Conservation (phyloP, 2,797 vertebrate genomes). For the Spinibarbus caldwelli region DNA sequence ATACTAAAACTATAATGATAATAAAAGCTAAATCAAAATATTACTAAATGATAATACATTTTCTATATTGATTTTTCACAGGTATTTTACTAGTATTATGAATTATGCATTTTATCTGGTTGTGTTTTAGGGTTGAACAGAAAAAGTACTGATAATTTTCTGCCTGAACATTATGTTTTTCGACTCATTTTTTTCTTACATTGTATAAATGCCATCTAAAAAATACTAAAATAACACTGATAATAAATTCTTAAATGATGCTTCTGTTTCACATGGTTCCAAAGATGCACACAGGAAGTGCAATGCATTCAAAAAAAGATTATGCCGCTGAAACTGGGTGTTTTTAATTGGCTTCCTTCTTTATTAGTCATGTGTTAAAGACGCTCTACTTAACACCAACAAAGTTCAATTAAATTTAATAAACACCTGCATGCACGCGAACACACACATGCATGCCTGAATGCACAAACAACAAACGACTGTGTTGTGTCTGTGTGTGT, state of each 20-base stretch:
- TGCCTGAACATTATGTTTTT: background rate
- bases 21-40: background rate
- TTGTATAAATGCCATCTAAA: background rate
- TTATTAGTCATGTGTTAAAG: conserved; percentile 23
- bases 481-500: background rate
- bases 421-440: background rate
- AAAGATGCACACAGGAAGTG: background rate
- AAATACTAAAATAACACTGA: background rate
- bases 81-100: background rate
- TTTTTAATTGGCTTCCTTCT: conserved; percentile 16
- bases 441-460: background rate
- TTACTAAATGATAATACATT: background rate
- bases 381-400: background rate
- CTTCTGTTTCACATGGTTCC: background rate
- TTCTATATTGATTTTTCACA: background rate
- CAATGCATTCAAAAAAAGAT: background rate
- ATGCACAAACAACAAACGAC: background rate
- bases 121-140: background rate
- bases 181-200: background rate
- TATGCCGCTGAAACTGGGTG: background rate
- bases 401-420: conserved; percentile 13
- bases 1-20: background rate
- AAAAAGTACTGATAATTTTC: background rate
- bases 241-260: background rate
- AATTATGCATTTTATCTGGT: background rate